These are phyloP conservation scores for Suncus etruscus DNA, from an alignment of 2,113 vertebrate species.

Conservation along the genomic window DNA sequence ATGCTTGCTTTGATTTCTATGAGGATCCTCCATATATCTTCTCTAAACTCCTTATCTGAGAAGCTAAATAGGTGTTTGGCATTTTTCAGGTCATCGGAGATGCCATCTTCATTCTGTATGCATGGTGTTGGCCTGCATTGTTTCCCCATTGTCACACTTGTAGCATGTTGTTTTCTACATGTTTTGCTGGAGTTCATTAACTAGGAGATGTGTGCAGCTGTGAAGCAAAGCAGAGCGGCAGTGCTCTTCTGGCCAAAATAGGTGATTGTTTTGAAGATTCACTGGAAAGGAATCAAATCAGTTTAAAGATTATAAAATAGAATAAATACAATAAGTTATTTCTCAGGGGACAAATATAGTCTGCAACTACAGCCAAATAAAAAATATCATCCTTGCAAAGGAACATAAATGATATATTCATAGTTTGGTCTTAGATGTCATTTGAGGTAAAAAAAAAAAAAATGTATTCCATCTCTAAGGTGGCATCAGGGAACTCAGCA, in stretches of 20 bases:
- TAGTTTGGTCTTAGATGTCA: conserved; percentile 24
- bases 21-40: too few species aligned
- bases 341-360: conserved; percentile 27
- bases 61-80: too few species aligned
- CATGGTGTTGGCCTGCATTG: too few species aligned
- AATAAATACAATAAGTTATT: conserved; percentile 49
- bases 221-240: too few species aligned
- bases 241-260: conserved; percentile 18
- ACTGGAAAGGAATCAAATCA: conserved; percentile 40
- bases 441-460: conserved; percentile 49
- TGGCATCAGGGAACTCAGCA: not conserved
- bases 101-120: too few species aligned
- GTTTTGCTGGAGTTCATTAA: too few species aligned
- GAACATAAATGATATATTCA: not conserved
- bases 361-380: conserved; percentile 5
- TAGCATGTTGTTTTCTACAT: too few species aligned
- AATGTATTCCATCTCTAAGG: not conserved
- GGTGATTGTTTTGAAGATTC: conserved; percentile 16
- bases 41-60: too few species aligned
- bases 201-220: too few species aligned
- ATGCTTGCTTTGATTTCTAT: too few species aligned
- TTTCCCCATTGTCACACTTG: too few species aligned
- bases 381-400: conserved; percentile 37
- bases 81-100: too few species aligned
- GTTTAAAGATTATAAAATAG: conserved; percentile 28